Base-by-base conservation (phyloP, 2,113 vertebrate species). In the Equus przewalskii region DNA sequence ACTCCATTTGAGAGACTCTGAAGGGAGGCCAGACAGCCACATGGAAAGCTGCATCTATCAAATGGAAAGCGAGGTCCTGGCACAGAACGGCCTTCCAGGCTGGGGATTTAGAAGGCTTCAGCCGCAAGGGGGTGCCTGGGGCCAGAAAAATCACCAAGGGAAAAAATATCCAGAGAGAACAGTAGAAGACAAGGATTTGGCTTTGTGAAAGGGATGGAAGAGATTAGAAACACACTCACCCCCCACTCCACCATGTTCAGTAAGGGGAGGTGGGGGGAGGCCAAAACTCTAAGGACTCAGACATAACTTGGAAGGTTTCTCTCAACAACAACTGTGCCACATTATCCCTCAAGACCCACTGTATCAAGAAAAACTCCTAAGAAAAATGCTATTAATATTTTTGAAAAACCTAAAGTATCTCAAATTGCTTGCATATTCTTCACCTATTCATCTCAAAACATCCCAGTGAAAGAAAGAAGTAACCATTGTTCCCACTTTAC, bases 381-480 rank as follows among this genome's bases (percentile, higher is more conserved):
- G 70, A 24, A 94, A 94, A 91, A 93, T 10, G 19, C 41, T 65
- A 46, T 28, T 44, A 33, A 26, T 41, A 36, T 15, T 94, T 82
- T 28, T 30, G 28, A 67, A 86, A 93, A 87, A 70, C 1, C 67
- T 95, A 1, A 84, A 92, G 73, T 24, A 72, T 58, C 72, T 91
- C 62, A 62, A 82, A 65, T 46, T 87, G 60, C 33, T 80, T 87
- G 11, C 41, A n/a, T 30, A 51, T 51, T 92, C 67, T 89, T 92
- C n/a, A 89, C 75, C 46, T 67, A 36, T 36, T 87, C 54, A 51
- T 51, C 26, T 94, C 73, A 84, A 95, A 92, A 91, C 7, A 44
- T 18, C 14, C 9, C 15, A n/a, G 69, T 22, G 56, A 87, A 93
- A 80, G 12, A 36, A 18, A 78, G 49, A 82, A 69, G 26, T 44